Conservation (phyloP, 2,113 vertebrate species). For the Mixornis gularis region DNA sequence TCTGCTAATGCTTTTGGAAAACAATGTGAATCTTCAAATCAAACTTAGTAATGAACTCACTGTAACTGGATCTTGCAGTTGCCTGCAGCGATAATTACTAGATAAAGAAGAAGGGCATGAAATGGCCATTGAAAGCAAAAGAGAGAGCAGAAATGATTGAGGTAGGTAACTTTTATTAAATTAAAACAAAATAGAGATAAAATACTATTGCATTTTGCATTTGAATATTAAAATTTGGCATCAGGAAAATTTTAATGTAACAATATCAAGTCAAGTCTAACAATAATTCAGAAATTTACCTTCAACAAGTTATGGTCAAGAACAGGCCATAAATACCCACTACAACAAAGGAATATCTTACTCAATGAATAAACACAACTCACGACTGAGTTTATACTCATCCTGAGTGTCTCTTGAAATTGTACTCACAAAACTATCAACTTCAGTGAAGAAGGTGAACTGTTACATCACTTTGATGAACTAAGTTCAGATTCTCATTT, state of each 20-base stretch:
- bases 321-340: background rate
- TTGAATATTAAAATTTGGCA: constrained; percentile 7
- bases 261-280: background rate
- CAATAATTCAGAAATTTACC: background rate
- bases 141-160: background rate
- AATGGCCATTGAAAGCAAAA: constrained; percentile 20
- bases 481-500: background rate
- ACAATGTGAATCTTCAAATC: background rate
- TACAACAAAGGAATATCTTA: background rate
- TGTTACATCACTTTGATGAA: background rate
- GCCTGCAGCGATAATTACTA: constrained; percentile 36
- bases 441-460: background rate
- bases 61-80: constrained; percentile 21
- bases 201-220: background rate
- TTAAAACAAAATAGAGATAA: constrained; percentile 10
- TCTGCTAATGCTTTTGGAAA: constrained; percentile 43
- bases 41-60: constrained; percentile 16
- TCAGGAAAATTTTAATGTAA: background rate
- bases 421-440: background rate
- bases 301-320: background rate
- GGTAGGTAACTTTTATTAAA: constrained; percentile 2
- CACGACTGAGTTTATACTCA: background rate
- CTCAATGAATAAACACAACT: background rate
- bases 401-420: background rate
- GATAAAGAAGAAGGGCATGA: background rate